Conservation (phyloP, 1,140 invertebrate genomes). For the Pseudoatta argentina region DNA sequence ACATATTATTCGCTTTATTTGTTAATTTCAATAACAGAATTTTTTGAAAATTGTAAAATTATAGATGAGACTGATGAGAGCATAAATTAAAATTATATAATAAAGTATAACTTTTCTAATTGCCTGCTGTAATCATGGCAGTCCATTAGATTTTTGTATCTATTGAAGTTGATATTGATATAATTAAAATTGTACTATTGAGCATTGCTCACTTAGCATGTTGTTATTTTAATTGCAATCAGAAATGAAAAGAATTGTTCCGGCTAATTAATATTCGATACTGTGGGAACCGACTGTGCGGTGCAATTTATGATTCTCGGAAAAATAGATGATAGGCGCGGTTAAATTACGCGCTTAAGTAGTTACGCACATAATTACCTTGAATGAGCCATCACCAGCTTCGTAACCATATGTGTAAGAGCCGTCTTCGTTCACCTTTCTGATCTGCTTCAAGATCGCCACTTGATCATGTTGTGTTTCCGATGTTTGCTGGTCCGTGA, state of each 20-base stretch:
- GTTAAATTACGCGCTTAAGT: conserved; percentile 51
- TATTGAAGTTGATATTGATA: neutral
- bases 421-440: conserved; percentile 93
- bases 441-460: conserved; percentile 91
- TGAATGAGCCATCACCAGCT: conserved; percentile 93
- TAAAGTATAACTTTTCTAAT: too few species aligned
- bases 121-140: too few species aligned
- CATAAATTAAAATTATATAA: neutral
- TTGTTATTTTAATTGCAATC: neutral
- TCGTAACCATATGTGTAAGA: conserved; percentile 95
- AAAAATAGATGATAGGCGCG: conserved; percentile 31
- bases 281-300: conserved; percentile 31
- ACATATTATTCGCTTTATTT: neutral
- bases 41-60: conserved; percentile 7
- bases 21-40: neutral
- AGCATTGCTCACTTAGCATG: neutral
- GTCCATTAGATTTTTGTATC: neutral
- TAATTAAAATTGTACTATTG: conserved; percentile 13
- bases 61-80: neutral
- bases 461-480: conserved; percentile 86
- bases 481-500: conserved; percentile 85
- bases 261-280: conserved; percentile 16
- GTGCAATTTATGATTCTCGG: neutral
- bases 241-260: neutral
- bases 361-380: conserved; percentile 81